phyloP scores from a whole-genome alignment of 2,888 invertebrate species.

The Drosophila mayaguana region DNA sequence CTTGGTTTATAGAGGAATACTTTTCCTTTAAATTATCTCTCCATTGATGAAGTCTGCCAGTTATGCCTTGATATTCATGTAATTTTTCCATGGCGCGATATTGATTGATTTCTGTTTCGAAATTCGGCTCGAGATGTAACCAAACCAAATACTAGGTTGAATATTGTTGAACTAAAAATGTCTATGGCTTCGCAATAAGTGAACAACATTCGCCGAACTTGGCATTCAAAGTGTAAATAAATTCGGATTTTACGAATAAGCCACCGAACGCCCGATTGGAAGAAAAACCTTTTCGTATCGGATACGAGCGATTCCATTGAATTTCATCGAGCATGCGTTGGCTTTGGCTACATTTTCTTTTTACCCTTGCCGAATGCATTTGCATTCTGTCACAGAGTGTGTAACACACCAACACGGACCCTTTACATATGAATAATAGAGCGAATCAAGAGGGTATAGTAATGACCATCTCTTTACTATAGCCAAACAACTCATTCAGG shows the following conservation, averaged over 20 bases:
- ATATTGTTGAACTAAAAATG: slow-evolving; percentile 20
- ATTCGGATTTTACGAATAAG: slow-evolving; percentile 28
- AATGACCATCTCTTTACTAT: no score
- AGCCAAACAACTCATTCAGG: background rate
- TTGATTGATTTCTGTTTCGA: slow-evolving; percentile 9
- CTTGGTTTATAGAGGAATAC: slow-evolving; percentile 88
- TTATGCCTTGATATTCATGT: slow-evolving; percentile 91
- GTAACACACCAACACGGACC: background rate
- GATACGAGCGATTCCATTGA: slow-evolving; percentile 36
- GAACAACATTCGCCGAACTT: slow-evolving; percentile 36
- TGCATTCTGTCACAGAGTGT: background rate
- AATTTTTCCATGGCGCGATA: slow-evolving; percentile 88
- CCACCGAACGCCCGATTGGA: slow-evolving; percentile 24
- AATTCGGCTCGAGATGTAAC: slow-evolving; percentile 8
- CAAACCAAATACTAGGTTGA: slow-evolving; percentile 1
- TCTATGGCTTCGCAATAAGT: slow-evolving; percentile 46
- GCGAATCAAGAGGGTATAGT: no score
- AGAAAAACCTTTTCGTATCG: slow-evolving; percentile 29
- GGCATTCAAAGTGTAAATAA: slow-evolving; percentile 47
- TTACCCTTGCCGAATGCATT: slow-evolving; percentile 5
- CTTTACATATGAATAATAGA: no score
- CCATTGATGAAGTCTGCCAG: slow-evolving; percentile 89
- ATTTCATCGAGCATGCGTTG: slow-evolving; percentile 53
- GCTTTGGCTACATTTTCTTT: slow-evolving; percentile 11
- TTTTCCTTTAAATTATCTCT: slow-evolving; percentile 89